Evolutionary conservation across 2,797 vertebrate genomes (phyloP).

Genomic region (Gadopsis marmoratus): DNA sequence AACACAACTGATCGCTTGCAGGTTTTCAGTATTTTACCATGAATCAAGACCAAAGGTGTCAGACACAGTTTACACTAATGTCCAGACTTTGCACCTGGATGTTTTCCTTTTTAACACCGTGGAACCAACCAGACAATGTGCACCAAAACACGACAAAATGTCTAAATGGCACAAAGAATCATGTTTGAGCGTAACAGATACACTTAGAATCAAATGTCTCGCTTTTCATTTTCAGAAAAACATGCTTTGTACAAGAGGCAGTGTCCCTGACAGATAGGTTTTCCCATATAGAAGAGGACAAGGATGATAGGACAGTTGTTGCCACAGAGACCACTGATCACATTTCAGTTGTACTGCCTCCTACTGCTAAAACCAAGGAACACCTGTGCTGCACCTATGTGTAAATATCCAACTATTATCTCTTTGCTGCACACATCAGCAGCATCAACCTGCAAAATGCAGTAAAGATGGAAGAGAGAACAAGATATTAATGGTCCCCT

Average conservation of each 20-base stretch:
- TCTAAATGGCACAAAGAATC: background rate
- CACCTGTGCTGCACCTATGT: background rate
- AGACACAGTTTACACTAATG: background rate
- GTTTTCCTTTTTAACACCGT: no score
- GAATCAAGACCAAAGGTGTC: background rate
- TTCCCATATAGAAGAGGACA: background rate
- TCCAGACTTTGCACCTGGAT: background rate
- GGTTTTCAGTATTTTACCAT: background rate
- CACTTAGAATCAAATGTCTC: background rate
- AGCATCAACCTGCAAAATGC: background rate
- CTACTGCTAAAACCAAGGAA: slow-evolving; percentile 16
- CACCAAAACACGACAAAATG: background rate
- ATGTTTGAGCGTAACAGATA: background rate
- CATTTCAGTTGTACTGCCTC: slow-evolving; percentile 5
- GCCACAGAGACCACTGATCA: background rate
- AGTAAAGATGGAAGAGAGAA: background rate
- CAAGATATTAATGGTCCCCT: background rate
- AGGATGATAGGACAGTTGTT: no score
- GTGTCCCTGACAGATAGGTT: background rate
- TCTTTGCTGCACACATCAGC: background rate
- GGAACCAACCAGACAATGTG: background rate
- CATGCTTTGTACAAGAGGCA: no score
- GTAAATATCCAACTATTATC: background rate
- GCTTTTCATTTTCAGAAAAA: background rate
- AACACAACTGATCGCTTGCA: background rate